Percentiles rank a stretch among this genome's conserved stretches.
Evolutionary conservation across 2,797 vertebrate species (phyloP).

Genomic region (Pachyuromys duprasi): DNA sequence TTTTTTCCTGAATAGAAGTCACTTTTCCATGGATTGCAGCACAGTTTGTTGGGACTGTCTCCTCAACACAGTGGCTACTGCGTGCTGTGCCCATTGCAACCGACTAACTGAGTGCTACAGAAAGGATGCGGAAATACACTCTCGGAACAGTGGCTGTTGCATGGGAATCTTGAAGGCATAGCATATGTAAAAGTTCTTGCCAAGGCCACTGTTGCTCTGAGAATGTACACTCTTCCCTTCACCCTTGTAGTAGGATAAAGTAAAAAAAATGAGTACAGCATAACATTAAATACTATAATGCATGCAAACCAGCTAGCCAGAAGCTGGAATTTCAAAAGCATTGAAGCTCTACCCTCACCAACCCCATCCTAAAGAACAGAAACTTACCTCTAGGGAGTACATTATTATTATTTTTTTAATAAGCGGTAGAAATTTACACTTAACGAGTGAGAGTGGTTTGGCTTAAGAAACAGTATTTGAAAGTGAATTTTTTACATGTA

Average conservation of each 20-base stretch:
- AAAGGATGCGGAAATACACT: background rate
- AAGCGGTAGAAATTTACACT: conserved; percentile 39
- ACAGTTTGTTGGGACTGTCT: background rate
- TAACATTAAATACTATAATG: background rate
- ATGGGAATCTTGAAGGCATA: background rate
- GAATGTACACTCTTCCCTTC: background rate
- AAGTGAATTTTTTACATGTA: conserved; percentile 45
- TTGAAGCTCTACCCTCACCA: too few relatives aligned
- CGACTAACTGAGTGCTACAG: background rate
- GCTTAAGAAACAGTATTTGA: background rate
- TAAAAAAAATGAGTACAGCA: background rate
- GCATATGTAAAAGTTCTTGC: background rate
- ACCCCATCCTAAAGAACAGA: background rate
- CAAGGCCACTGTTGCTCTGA: background rate
- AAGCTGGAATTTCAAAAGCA: background rate
- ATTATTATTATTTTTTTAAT: background rate
- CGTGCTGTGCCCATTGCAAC: background rate
- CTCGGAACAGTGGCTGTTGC: background rate
- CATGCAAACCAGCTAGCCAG: background rate
- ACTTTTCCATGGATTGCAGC: background rate
- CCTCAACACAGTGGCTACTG: background rate
- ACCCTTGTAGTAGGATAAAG: background rate
- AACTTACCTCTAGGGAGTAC: background rate
- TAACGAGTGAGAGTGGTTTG: background rate
- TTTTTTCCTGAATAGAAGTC: background rate